A percentile compares a stretch with the other conserved stretches of the same genome.
These are phyloP conservation scores for Lophotis ruficrista DNA, from an alignment of 2,113 vertebrate genomes.

Conservation along the genomic window DNA sequence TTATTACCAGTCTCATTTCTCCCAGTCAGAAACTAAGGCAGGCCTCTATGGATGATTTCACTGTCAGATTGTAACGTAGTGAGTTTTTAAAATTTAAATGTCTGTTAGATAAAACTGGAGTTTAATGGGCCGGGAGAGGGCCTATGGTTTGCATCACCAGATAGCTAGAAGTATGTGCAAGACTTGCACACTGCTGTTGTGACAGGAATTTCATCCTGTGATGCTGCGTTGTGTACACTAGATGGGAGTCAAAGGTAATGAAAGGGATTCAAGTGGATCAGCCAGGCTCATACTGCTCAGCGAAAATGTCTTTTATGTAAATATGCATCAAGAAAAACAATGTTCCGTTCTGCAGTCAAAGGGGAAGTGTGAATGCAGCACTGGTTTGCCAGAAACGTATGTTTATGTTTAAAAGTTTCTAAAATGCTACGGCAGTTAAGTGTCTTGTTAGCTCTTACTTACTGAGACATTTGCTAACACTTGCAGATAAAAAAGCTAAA, in stretches of 20 bases:
- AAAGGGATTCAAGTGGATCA: neutral
- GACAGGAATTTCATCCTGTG: neutral
- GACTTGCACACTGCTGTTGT: accelerated
- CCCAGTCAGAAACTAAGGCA: neutral
- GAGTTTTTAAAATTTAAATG: neutral
- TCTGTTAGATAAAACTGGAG: neutral
- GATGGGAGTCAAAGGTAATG: constrained; percentile 36
- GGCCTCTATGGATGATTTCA: neutral
- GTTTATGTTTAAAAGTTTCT: neutral
- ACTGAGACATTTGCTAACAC: neutral
- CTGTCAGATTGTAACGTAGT: neutral
- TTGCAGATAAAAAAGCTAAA: neutral
- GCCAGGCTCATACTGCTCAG: neutral
- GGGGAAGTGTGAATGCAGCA: neutral
- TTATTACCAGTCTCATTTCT: neutral
- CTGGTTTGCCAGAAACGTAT: neutral
- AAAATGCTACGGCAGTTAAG: neutral
- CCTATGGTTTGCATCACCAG: neutral
- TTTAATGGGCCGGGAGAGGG: neutral
- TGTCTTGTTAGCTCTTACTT: neutral
- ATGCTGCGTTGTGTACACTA: neutral
- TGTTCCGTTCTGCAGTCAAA: neutral
- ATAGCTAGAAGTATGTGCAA: neutral
- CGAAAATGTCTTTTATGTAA: neutral
- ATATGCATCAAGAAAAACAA: neutral